Base-by-base conservation (phyloP, 2,888 invertebrate species). In the Phytoseiulus persimilis region DNA sequence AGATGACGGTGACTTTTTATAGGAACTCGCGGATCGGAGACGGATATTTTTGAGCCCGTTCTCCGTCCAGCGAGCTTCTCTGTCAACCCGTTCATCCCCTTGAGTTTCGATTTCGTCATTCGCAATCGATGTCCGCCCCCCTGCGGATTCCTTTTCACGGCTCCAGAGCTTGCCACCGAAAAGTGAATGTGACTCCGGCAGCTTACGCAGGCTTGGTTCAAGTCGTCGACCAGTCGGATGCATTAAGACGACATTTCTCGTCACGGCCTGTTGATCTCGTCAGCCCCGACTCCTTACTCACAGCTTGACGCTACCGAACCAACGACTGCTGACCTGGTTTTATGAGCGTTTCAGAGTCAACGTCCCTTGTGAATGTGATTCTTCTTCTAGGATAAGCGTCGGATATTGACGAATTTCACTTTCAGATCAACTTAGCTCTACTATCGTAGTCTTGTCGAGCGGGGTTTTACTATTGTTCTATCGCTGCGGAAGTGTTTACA, bases 161-260 rank as follows among this genome's bases (percentile, higher is more conserved):
- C 28, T 2, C 1, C 28, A 23, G 1, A 18, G 65, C 65, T 18
- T 23, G 65, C 65, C 18, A 65, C 65, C 39, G 65, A 65, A 18
- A 65, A 65, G 65, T 65, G 18, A 65, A 65, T 14, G 65, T 28
- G 65, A 65, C 28, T 65, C 65, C 65, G 28, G 65, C 65, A 18
- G 65, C 28, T 65, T 23, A 14, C 14, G 65, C 65, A 65, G 65
- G 1, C 65, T 65, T 65, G 18, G 23, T 28, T 65, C 23, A 14
- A 14, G 65, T 18, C 65, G 65, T 65, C 65, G 65, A 23, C 9
- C 65, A 65, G 65, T 23, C 65, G 65, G 65, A 65, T 65, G 65
- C 65, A 65, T 65, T 65, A 65, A 65, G 65, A 65, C 65, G 65
- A 65, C 65, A 65, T 65, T 65, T 65, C 65, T 65, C 65, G 65